Base-by-base conservation (phyloP, 1,140 invertebrate genomes). In the Galleria mellonella region DNA sequence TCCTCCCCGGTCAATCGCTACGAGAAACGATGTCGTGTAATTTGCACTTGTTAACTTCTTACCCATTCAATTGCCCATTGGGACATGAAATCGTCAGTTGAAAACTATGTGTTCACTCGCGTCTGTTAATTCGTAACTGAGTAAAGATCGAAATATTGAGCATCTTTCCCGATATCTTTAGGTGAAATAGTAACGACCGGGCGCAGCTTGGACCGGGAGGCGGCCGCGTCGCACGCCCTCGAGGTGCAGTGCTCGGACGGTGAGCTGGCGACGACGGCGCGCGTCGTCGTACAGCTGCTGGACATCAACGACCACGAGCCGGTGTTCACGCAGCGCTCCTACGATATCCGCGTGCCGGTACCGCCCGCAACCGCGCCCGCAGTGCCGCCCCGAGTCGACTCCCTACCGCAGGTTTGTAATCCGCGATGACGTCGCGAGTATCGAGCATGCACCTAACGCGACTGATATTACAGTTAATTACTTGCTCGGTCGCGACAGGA, bases 11-110 rank as follows among this genome's bases (percentile, higher is more conserved):
- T 91, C 90, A 51, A 98, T 98, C 77, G 92, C 92, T 0, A 93
- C 94, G 23, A 97, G 96, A 55, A 97, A 98, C 89, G 92, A 95
- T 0, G 94, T 96, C 65, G 92, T 93, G 35, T 93, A 96, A 65
- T 98, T 99, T 85, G 86, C 91, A 40, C 97, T 99, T 60, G 93
- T 98, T 79, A 87, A n/a, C n/a, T n/a, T n/a, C n/a, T n/a, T n/a
- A n/a, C n/a, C n/a, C n/a, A n/a, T n/a, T n/a, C n/a, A n/a, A n/a
- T n/a, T n/a, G n/a, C n/a, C n/a, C n/a, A n/a, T n/a, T n/a, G n/a
- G n/a, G n/a, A n/a, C n/a, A n/a, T n/a, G n/a, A n/a, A n/a, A n/a
- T n/a, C n/a, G n/a, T n/a, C n/a, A n/a, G n/a, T n/a, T n/a, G n/a
- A n/a, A n/a, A n/a, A n/a, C n/a, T n/a, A n/a, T n/a, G n/a, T n/a